These are phyloP conservation scores for Strix aluco DNA, from an alignment of 2,113 vertebrate species.

Conservation along the genomic window DNA sequence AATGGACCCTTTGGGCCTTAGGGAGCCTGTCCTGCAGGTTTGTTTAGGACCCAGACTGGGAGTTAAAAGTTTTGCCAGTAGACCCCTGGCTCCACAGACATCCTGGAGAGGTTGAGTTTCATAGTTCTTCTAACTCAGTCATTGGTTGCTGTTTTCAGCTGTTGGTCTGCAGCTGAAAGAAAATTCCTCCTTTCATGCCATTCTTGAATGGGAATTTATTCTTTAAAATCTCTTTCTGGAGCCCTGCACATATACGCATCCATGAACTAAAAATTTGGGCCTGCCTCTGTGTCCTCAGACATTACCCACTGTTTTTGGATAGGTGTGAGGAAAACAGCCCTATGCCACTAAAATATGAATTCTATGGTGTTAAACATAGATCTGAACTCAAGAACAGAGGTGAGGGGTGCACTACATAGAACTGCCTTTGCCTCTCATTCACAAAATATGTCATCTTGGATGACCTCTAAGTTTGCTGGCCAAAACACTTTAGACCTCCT, in stretches of 20 bases:
- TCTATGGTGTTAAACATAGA: neutral
- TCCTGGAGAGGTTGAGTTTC: neutral
- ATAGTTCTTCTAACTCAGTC: neutral
- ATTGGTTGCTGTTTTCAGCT: neutral
- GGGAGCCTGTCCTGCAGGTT: neutral
- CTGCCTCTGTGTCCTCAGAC: neutral
- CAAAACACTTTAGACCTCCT: constrained; percentile 44
- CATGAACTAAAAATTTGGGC: neutral
- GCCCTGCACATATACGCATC: neutral
- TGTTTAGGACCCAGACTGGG: neutral
- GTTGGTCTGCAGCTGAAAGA: neutral
- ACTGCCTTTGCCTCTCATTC: neutral
- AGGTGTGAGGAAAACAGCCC: neutral
- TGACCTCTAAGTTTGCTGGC: constrained; percentile 22
- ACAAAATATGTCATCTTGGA: constrained; percentile 11
- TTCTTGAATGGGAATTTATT: neutral
- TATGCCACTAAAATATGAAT: neutral
- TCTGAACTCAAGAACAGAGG: neutral
- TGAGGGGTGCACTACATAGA: neutral
- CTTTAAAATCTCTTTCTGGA: neutral
- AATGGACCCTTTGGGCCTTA: neutral
- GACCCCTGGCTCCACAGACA: neutral
- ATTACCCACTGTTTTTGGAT: neutral
- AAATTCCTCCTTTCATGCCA: neutral
- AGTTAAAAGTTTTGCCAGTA: neutral